Percentiles rank a stretch among this genome's conserved stretches.
phyloP scores from a whole-genome alignment of 2,888 invertebrate species.

The Pristionchus fissidentatus region DNA sequence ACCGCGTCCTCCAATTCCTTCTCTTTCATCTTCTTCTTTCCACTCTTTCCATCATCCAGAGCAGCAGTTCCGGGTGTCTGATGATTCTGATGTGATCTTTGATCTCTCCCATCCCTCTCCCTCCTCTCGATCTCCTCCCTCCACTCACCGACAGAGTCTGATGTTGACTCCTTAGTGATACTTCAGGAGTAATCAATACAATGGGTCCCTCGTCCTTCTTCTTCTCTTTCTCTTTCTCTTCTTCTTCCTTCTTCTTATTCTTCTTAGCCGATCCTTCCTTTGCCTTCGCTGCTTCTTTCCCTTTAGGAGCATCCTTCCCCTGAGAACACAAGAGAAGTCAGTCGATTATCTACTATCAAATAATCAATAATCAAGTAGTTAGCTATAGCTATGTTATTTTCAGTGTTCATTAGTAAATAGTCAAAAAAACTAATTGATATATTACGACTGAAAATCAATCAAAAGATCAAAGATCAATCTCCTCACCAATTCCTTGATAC shows the following conservation, averaged over 20 bases:
- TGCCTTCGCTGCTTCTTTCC: not conserved
- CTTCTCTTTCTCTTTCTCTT: not conserved
- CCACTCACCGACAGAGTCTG: not conserved
- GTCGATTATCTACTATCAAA: too few relatives aligned
- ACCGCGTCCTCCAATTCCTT: conserved; percentile 15
- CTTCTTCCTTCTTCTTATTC: conserved; percentile 23
- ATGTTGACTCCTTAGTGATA: not conserved
- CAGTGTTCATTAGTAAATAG: too few relatives aligned
- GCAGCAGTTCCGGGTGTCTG: not conserved
- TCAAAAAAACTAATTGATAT: too few relatives aligned
- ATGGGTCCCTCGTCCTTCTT: not conserved
- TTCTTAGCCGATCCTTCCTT: not conserved
- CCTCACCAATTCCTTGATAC: not conserved
- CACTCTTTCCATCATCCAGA: not conserved
- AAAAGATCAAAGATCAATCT: too few relatives aligned
- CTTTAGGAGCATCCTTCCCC: not conserved
- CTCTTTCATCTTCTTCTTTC: conserved; percentile 15
- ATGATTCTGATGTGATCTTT: too few relatives aligned
- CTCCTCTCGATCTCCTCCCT: not conserved
- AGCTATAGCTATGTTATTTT: too few relatives aligned
- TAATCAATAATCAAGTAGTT: too few relatives aligned
- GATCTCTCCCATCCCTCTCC: not conserved
- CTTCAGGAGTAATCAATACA: not conserved
- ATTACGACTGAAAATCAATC: too few relatives aligned
- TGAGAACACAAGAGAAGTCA: too few relatives aligned